Conservation (phyloP, 2,888 invertebrate genomes). For the Limnephilus lunatus region DNA sequence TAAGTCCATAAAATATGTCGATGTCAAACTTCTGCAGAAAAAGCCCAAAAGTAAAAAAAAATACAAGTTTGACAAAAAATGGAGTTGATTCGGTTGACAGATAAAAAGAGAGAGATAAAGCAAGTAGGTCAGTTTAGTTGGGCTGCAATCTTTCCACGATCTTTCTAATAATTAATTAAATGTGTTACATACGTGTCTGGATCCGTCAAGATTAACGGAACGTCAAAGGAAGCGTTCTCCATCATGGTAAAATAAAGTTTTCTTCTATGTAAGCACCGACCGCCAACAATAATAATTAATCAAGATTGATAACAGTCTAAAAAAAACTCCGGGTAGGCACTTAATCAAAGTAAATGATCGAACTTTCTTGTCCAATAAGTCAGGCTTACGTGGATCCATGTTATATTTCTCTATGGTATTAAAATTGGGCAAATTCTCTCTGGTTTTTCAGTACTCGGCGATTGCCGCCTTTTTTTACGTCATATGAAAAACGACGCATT, state of each 20-base stretch:
- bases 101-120: not conserved
- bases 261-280: conserved; percentile 1
- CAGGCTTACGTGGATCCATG: conserved; percentile 10
- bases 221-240: conserved; percentile 22
- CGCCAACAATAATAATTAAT: conserved; percentile 31
- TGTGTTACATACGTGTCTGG: not conserved
- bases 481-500: conserved; percentile 2
- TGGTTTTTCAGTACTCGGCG: not conserved
- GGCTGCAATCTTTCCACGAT: not conserved
- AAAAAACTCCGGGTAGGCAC: conserved; percentile 27
- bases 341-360: conserved; percentile 41
- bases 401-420: conserved; percentile 6
- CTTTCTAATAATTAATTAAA: not conserved
- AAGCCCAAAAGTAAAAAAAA: not conserved
- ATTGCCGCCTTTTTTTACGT: not conserved
- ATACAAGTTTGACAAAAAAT: not conserved
- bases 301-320: conserved; percentile 36
- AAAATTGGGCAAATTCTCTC: not conserved
- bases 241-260: conserved; percentile 13
- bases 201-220: conserved; percentile 41
- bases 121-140: not conserved
- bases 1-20: too few relatives aligned
- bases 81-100: not conserved
- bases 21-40: too few relatives aligned
- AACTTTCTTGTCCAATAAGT: conserved; percentile 39